Percentiles rank a stretch among this genome's conserved stretches.
phyloP scores from a whole-genome alignment of 1,140 invertebrate genomes.

The Apis florea region DNA sequence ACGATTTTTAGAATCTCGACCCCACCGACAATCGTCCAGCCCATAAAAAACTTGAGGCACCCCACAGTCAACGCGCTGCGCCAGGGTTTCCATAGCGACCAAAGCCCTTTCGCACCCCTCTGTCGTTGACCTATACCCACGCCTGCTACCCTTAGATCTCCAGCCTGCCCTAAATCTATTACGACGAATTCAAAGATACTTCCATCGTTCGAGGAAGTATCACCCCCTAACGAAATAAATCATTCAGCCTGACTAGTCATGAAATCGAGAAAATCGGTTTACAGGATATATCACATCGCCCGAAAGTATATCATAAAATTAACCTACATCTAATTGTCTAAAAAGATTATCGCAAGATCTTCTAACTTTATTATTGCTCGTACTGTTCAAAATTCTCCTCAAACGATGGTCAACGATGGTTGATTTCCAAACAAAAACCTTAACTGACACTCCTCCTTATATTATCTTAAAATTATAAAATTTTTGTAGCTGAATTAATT shows the following conservation, averaged over 20 bases:
- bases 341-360: too few species aligned
- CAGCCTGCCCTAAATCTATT: constrained; percentile 53
- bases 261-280: not conserved
- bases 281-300: too few species aligned
- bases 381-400: too few species aligned
- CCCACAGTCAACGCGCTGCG: constrained; percentile 66
- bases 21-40: constrained; percentile 71
- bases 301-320: too few species aligned
- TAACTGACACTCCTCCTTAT: too few species aligned
- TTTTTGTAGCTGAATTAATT: too few species aligned
- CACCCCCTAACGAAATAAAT: constrained; percentile 28
- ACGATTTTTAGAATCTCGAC: constrained; percentile 75
- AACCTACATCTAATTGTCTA: too few species aligned
- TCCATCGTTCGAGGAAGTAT: constrained; percentile 25
- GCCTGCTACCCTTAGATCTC: constrained; percentile 47
- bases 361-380: too few species aligned
- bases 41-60: constrained; percentile 74
- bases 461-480: too few species aligned
- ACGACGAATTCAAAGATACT: constrained; percentile 46
- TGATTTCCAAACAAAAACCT: too few species aligned
- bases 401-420: too few species aligned
- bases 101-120: constrained; percentile 69
- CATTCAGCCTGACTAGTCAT: not conserved
- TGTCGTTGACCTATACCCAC: constrained; percentile 53
- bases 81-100: constrained; percentile 75